A percentile compares a stretch with the other conserved stretches of the same genome.
Conservation (phyloP, 2,113 vertebrate species). For the Macquaria ambigua region DNA sequence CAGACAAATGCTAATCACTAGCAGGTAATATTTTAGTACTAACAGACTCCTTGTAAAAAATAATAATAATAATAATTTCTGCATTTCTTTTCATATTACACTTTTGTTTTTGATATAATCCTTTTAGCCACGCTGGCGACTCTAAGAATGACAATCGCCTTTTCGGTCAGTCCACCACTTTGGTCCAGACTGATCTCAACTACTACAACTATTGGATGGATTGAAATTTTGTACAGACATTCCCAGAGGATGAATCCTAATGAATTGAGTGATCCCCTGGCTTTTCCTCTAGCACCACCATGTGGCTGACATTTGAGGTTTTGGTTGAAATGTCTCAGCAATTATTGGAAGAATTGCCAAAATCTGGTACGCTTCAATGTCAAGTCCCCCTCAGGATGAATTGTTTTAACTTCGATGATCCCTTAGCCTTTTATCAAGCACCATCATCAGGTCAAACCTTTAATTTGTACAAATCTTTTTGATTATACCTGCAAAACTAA, state of each 20-base stretch:
- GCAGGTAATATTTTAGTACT: not conserved
- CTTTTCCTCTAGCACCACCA: not conserved
- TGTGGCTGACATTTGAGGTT: not conserved
- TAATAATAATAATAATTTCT: not conserved
- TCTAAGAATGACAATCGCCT: not conserved
- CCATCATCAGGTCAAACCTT: no score
- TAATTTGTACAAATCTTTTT: no score
- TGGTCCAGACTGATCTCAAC: not conserved
- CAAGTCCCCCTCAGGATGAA: no score
- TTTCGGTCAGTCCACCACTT: not conserved
- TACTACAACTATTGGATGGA: not conserved
- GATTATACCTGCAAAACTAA: not conserved
- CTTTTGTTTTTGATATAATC: not conserved
- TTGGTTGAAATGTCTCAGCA: not conserved
- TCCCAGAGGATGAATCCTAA: no score
- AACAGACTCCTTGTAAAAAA: not conserved
- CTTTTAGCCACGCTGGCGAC: no score
- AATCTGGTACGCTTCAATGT: no score
- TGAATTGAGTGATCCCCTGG: not conserved
- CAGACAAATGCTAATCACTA: not conserved
- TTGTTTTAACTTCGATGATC: no score
- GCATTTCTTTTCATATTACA: not conserved
- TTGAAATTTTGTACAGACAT: not conserved
- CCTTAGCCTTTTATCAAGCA: no score
- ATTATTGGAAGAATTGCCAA: no score